These are phyloP conservation scores for Dasypogon diadema DNA, from an alignment of 2,888 invertebrate species.

Conservation along the genomic window DNA sequence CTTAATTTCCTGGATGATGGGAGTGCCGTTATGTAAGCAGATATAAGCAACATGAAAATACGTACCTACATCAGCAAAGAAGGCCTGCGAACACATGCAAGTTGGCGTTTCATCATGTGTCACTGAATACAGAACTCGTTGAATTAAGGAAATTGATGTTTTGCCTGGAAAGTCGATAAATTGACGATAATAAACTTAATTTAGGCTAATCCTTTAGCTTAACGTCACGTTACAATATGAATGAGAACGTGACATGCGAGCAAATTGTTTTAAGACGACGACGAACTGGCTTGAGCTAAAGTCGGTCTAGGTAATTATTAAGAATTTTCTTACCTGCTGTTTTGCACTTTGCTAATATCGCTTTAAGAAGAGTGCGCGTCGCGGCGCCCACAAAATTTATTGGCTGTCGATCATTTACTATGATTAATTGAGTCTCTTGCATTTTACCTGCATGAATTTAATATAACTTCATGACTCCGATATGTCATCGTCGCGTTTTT, in stretches of 20 bases:
- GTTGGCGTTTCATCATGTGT: slow-evolving; percentile 47
- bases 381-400: slow-evolving; percentile 14
- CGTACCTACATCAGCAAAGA: slow-evolving; percentile 3
- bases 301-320: slow-evolving; percentile 32
- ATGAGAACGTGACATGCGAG: slow-evolving; percentile 47
- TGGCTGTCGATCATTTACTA: slow-evolving; percentile 12
- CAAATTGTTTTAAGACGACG: slow-evolving; percentile 44
- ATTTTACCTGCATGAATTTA: too few relatives aligned
- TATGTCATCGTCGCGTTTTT: too few relatives aligned
- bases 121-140: slow-evolving; percentile 44
- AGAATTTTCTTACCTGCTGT: slow-evolving; percentile 10
- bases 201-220: slow-evolving; percentile 60
- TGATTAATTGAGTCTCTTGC: slow-evolving; percentile 26
- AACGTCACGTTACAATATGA: slow-evolving; percentile 46
- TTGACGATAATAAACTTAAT: slow-evolving; percentile 62
- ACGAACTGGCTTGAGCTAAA: slow-evolving; percentile 6
- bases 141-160: slow-evolving; percentile 57
- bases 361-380: slow-evolving; percentile 6
- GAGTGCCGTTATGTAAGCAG: slow-evolving; percentile 18
- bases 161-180: slow-evolving; percentile 59
- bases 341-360: background rate
- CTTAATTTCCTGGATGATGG: slow-evolving; percentile 55
- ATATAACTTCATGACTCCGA: too few relatives aligned
- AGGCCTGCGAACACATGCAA: slow-evolving; percentile 24
- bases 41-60: slow-evolving; percentile 51